phyloP scores from a whole-genome alignment of 2,888 invertebrate genomes.

The Drosophila multiciliata region DNA sequence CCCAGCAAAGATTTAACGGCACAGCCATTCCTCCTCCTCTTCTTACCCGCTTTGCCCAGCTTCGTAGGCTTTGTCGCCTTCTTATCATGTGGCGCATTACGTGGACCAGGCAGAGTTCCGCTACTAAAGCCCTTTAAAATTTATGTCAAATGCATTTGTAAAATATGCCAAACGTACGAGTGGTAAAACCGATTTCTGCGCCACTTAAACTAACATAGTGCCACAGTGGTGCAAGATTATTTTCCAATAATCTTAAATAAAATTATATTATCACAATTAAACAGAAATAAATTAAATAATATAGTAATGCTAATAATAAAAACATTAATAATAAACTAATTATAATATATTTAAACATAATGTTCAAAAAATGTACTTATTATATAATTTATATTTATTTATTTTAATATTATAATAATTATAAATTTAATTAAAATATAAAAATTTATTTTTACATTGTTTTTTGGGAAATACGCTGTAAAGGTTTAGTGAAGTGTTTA shows the following conservation, averaged over 20 bases:
- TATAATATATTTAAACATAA: not conserved
- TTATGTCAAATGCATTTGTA: slow-evolving; percentile 81
- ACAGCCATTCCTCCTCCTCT: not conserved
- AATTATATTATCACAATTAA: not conserved
- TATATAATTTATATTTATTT: not conserved
- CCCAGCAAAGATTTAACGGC: slow-evolving; percentile 60
- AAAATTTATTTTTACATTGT: not conserved
- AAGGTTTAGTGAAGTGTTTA: not conserved
- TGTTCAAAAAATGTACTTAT: too few species aligned
- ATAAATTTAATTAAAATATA: not conserved
- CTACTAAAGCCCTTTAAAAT: slow-evolving; percentile 75
- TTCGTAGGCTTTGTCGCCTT: slow-evolving; percentile 36
- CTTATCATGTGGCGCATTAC: slow-evolving; percentile 64
- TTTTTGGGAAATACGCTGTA: too few species aligned
- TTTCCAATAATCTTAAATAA: not conserved
- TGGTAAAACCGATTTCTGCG: slow-evolving; percentile 72
- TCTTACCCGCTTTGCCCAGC: not conserved
- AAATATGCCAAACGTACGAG: slow-evolving; percentile 80
- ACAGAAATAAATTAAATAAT: not conserved
- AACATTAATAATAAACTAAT: not conserved
- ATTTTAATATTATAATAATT: not conserved
- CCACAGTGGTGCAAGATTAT: slow-evolving; percentile 51
- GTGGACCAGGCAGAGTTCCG: slow-evolving; percentile 33
- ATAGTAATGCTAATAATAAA: not conserved
- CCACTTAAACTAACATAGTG: slow-evolving; percentile 62